Percentiles rank a stretch among this genome's conserved stretches.
These are phyloP conservation scores for Cariama cristata DNA, from an alignment of 2,113 vertebrate genomes.

Conservation along the genomic window DNA sequence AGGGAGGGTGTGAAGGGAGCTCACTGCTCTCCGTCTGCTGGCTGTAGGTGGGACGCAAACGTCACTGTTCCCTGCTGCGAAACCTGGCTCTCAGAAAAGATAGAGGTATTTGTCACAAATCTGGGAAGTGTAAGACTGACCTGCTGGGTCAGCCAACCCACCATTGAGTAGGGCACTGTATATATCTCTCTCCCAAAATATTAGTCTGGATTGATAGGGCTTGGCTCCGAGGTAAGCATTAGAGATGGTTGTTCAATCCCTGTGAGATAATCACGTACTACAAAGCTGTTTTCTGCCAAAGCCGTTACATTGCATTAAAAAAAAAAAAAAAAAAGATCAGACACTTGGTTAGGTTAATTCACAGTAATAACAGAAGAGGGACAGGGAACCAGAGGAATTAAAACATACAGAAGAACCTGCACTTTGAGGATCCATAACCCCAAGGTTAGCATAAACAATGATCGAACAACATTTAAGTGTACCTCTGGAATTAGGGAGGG, in stretches of 20 bases:
- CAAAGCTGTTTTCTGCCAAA: neutral
- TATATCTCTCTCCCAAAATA: neutral
- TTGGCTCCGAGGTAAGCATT: neutral
- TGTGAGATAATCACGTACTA: neutral
- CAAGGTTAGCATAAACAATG: neutral
- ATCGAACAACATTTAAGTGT: neutral
- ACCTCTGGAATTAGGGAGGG: neutral
- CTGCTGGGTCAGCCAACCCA: neutral
- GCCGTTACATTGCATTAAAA: neutral
- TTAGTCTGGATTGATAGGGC: neutral
- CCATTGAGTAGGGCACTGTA: rapidly evolving
- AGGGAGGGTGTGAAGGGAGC: neutral
- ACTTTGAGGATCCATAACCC: neutral
- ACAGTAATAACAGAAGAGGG: neutral
- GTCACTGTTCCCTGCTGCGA: neutral
- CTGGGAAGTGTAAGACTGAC: neutral
- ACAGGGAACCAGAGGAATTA: neutral
- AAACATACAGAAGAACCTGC: neutral
- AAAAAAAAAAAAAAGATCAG: neutral
- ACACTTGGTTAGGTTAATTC: neutral
- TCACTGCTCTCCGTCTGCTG: neutral
- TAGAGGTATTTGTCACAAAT: neutral
- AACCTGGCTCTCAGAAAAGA: neutral
- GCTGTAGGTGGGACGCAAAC: neutral
- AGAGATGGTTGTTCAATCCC: neutral